Percentiles rank a stretch among this genome's conserved stretches.
Conservation (phyloP, 2,888 invertebrate genomes). For the Cotesia congregata region DNA sequence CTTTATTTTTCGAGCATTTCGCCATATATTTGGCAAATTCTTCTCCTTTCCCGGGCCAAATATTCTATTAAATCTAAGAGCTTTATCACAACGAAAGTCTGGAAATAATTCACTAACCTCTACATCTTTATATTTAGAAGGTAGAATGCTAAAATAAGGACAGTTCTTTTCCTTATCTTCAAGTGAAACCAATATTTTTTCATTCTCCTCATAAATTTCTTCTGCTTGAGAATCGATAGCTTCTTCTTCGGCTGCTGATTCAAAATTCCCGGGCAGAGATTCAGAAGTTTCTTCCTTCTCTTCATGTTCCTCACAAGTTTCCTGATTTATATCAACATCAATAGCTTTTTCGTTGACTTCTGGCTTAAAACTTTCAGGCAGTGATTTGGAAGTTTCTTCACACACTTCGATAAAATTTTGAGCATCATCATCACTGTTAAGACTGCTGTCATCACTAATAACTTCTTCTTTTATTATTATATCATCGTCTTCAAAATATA, state of each 20-base stretch:
- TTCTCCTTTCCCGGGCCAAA: constrained; percentile 95
- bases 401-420: constrained; percentile 95
- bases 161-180: constrained; percentile 73
- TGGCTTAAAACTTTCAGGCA: constrained; percentile 75
- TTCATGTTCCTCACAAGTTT: constrained; percentile 84
- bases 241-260: constrained; percentile 57
- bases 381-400: constrained; percentile 77
- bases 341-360: constrained; percentile 61
- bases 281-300: constrained; percentile 74
- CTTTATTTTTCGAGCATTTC: constrained; percentile 84
- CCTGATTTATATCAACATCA: constrained; percentile 78
- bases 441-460: constrained; percentile 50
- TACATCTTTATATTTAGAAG: constrained; percentile 92
- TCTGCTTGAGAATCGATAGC: constrained; percentile 74
- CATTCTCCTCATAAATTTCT: constrained; percentile 78
- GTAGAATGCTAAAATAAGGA: constrained; percentile 95
- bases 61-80: constrained; percentile 92
- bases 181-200: constrained; percentile 61
- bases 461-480: constrained; percentile 49
- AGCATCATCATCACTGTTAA: constrained; percentile 70
- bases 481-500: constrained; percentile 60
- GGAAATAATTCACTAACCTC: constrained; percentile 95
- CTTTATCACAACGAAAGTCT: constrained; percentile 92
- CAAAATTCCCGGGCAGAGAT: constrained; percentile 75
- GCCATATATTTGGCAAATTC: constrained; percentile 94